phyloP scores from a whole-genome alignment of 2,888 invertebrate species.

The Uropetala carovei region DNA sequence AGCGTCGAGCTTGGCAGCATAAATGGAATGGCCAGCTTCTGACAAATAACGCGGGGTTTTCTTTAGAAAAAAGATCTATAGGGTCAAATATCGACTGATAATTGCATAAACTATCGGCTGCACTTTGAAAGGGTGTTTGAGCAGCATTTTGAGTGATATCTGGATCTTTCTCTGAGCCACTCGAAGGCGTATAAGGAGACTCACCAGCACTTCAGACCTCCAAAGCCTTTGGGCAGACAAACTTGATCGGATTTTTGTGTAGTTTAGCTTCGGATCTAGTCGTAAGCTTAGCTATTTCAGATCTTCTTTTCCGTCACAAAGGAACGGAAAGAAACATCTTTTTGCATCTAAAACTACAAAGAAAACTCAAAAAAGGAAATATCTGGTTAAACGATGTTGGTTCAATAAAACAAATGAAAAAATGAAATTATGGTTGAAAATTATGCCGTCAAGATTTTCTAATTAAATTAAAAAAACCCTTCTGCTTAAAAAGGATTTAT shows the following conservation, averaged over 20 bases:
- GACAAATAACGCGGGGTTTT: not conserved
- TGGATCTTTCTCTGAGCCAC: not conserved
- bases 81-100: not conserved
- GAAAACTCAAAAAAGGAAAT: too few species aligned
- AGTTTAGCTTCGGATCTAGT: not conserved
- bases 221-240: conserved; percentile 28
- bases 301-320: too few species aligned
- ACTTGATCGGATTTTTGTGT: not conserved
- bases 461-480: too few species aligned
- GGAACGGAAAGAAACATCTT: too few species aligned
- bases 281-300: too few species aligned
- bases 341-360: too few species aligned
- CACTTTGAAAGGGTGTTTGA: not conserved
- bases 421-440: too few species aligned
- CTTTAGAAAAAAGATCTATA: not conserved
- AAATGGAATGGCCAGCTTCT: not conserved
- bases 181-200: not conserved
- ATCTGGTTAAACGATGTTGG: too few species aligned
- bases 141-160: not conserved
- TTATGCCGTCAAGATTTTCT: too few species aligned
- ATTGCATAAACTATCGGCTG: not conserved
- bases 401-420: too few species aligned
- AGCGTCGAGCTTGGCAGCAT: not conserved
- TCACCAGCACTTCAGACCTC: not conserved
- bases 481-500: too few species aligned